These are phyloP conservation scores for Myripristis murdjan DNA, from an alignment of 2,797 vertebrate species.

Conservation along the genomic window DNA sequence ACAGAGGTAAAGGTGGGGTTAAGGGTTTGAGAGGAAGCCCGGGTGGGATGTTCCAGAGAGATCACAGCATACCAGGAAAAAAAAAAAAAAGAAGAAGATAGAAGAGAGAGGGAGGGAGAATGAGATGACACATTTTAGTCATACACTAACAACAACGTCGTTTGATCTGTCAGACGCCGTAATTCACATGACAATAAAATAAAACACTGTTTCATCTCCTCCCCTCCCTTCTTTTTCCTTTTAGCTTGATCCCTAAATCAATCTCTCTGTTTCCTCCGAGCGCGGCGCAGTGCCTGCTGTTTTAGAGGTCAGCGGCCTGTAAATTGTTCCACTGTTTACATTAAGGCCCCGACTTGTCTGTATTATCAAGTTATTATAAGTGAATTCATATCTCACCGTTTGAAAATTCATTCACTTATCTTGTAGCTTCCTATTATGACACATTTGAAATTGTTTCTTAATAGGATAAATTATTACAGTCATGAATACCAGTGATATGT, in stretches of 20 bases:
- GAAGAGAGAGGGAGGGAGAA: slow-evolving; percentile 42
- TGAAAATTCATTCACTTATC: slow-evolving; percentile 10
- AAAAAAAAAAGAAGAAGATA: too few relatives aligned
- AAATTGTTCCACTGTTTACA: slow-evolving; percentile 32
- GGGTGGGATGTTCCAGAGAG: slow-evolving; percentile 55
- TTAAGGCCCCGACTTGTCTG: slow-evolving; percentile 17
- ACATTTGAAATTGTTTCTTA: neutral
- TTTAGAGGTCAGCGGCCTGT: slow-evolving; percentile 16
- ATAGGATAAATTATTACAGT: neutral
- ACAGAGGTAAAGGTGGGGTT: slow-evolving; percentile 63
- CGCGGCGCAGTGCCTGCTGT: slow-evolving; percentile 2
- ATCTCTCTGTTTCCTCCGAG: slow-evolving; percentile 48
- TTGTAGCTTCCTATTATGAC: neutral
- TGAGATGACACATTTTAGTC: slow-evolving; percentile 63
- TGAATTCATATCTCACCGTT: slow-evolving; percentile 27
- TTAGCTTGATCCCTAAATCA: slow-evolving; percentile 59
- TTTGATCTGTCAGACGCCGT: slow-evolving; percentile 73
- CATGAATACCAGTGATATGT: neutral
- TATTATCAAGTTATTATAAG: slow-evolving; percentile 22
- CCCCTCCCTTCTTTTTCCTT: slow-evolving; percentile 43
- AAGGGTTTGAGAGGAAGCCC: slow-evolving; percentile 45
- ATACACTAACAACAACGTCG: slow-evolving; percentile 65
- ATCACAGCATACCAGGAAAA: slow-evolving; percentile 56
- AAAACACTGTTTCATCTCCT: slow-evolving; percentile 63
- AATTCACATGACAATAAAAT: slow-evolving; percentile 70